Conservation (phyloP, 2,113 vertebrate species). For the Micronycteris hirsuta region DNA sequence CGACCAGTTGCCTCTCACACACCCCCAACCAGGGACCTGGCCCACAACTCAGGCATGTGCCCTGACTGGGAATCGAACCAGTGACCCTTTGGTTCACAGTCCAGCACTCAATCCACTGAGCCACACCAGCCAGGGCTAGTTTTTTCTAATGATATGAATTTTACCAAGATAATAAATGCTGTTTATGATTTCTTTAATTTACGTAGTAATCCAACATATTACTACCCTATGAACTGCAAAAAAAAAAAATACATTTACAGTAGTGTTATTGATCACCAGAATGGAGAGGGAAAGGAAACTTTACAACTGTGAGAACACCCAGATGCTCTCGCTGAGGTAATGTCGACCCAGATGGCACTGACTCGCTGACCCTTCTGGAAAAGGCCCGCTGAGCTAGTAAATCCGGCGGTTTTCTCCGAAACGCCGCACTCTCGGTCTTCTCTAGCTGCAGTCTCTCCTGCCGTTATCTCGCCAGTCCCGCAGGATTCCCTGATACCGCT, state of each 20-base stretch:
- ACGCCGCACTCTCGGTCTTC: not conserved
- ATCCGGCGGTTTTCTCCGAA: not conserved
- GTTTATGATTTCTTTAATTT: slow-evolving; percentile 77
- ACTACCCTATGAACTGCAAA: slow-evolving; percentile 62
- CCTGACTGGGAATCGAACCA: too few relatives aligned
- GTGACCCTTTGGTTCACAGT: too few relatives aligned
- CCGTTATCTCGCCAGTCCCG: not conserved
- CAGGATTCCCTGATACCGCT: not conserved
- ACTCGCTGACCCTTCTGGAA: not conserved
- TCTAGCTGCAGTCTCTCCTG: not conserved
- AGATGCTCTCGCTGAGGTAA: slow-evolving; percentile 66
- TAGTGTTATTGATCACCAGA: slow-evolving; percentile 53
- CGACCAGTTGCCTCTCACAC: too few relatives aligned
- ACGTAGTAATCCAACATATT: slow-evolving; percentile 62
- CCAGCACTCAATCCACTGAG: too few relatives aligned
- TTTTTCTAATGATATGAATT: too few relatives aligned
- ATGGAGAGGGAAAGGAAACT: slow-evolving; percentile 71
- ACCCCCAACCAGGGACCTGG: too few relatives aligned
- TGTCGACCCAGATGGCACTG: slow-evolving; percentile 25
- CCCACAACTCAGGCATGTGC: too few relatives aligned
- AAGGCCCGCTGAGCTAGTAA: not conserved
- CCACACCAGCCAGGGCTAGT: too few relatives aligned
- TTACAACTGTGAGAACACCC: slow-evolving; percentile 66
- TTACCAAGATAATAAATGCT: slow-evolving; percentile 70
- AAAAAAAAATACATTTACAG: slow-evolving; percentile 65